These are phyloP conservation scores for Lutjanus campechanus DNA, from an alignment of 2,797 vertebrate species.

Conservation along the genomic window DNA sequence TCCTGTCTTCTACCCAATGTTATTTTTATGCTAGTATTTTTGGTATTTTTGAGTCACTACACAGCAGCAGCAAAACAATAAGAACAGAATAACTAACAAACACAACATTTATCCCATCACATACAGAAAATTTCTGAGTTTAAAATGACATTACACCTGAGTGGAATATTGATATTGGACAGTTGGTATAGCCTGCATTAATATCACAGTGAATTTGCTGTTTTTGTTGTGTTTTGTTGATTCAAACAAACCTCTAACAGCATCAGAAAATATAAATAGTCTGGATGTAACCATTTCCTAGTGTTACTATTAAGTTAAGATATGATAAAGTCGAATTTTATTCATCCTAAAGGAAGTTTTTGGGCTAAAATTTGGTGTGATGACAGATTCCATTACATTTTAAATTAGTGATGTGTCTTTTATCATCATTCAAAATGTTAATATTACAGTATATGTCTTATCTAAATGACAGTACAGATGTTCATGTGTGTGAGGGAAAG, in stretches of 20 bases:
- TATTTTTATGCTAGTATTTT: background rate
- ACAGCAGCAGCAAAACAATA: no score
- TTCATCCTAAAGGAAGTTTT: background rate
- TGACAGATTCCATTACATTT: background rate
- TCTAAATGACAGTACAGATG: background rate
- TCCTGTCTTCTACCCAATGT: background rate
- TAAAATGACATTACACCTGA: no score
- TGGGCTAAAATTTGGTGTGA: background rate
- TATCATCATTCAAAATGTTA: background rate
- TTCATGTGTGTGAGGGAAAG: background rate
- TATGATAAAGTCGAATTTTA: background rate
- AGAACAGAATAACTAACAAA: no score
- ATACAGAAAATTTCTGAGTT: no score
- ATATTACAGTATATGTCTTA: background rate
- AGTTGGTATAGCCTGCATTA: no score
- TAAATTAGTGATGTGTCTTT: background rate
- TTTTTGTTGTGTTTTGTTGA: no score
- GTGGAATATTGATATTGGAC: no score
- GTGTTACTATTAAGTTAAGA: background rate
- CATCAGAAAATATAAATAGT: background rate
- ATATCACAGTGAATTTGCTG: no score
- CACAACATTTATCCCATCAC: no score
- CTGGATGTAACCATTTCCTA: background rate
- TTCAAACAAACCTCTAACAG: background rate
- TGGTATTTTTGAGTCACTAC: background rate